phyloP scores from a whole-genome alignment of 2,888 invertebrate genomes.

The Falcaria lacertinaria region DNA sequence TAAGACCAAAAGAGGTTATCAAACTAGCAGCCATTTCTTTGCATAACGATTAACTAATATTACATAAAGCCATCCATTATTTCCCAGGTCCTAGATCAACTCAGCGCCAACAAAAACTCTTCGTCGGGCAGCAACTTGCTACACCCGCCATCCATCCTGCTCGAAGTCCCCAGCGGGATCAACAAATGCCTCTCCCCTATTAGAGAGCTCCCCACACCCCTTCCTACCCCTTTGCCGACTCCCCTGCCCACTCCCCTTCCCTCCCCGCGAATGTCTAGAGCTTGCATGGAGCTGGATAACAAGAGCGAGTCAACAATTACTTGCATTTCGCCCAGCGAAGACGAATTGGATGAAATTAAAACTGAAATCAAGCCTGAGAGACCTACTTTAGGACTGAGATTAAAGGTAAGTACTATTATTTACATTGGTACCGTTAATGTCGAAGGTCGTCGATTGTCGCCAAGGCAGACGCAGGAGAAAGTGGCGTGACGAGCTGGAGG shows the following conservation, averaged over 20 bases:
- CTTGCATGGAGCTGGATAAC: constrained; percentile 46
- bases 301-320: constrained; percentile 49
- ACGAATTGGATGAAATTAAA: constrained; percentile 66
- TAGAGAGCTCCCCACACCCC: constrained; percentile 86
- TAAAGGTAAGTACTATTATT: constrained; percentile 43
- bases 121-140: constrained; percentile 80
- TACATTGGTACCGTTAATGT: too few species aligned
- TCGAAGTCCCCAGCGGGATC: constrained; percentile 87
- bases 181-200: constrained; percentile 90
- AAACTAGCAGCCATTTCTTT: too few species aligned
- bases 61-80: too few species aligned
- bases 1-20: too few species aligned
- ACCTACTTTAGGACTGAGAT: constrained; percentile 50
- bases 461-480: too few species aligned
- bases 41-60: too few species aligned
- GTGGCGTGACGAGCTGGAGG: too few species aligned
- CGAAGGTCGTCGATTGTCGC: too few species aligned
- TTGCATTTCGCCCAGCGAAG: constrained; percentile 63
- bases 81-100: constrained; percentile 81
- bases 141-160: constrained; percentile 86
- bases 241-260: constrained; percentile 84
- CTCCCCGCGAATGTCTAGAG: constrained; percentile 68
- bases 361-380: constrained; percentile 49
- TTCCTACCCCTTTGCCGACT: constrained; percentile 81
- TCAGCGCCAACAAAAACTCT: constrained; percentile 82